Percentiles rank a stretch among this genome's conserved stretches.
These are phyloP conservation scores for Tolmerus cingulatus DNA, from an alignment of 2,888 invertebrate genomes.

Conservation along the genomic window DNA sequence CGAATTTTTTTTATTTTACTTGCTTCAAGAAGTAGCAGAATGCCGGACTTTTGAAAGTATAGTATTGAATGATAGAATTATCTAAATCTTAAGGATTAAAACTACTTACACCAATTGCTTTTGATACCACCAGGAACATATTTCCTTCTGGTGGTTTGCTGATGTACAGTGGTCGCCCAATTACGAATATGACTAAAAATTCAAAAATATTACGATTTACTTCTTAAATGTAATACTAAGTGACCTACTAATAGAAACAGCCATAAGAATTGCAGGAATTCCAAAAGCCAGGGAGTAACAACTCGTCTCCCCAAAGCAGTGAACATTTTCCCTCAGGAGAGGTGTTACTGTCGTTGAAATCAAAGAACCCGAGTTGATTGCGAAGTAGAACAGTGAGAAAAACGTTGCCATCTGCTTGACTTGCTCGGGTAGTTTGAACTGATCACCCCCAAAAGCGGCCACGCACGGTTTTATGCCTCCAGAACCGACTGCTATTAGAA, in stretches of 20 bases:
- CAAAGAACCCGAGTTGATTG: constrained; percentile 72
- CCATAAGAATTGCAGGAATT: constrained; percentile 77
- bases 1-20: neutral
- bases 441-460: constrained; percentile 83
- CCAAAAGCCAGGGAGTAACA: constrained; percentile 80
- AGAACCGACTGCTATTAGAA: constrained; percentile 77
- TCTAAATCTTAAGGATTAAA: neutral
- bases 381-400: constrained; percentile 81
- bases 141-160: constrained; percentile 75
- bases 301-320: constrained; percentile 72
- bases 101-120: constrained; percentile 71
- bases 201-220: constrained; percentile 49
- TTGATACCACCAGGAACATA: constrained; percentile 71
- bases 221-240: constrained; percentile 55
- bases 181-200: constrained; percentile 73
- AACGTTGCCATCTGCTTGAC: constrained; percentile 72
- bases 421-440: constrained; percentile 73
- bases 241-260: constrained; percentile 71
- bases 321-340: constrained; percentile 72
- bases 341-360: constrained; percentile 80
- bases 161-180: constrained; percentile 72
- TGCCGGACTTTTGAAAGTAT: too few species aligned
- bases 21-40: too few species aligned
- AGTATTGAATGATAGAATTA: neutral
- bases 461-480: constrained; percentile 88